Evolutionary conservation across 2,888 invertebrate genomes (phyloP), one percentile per base, ranked within the genome.

Genomic region (Theretra japonica): DNA sequence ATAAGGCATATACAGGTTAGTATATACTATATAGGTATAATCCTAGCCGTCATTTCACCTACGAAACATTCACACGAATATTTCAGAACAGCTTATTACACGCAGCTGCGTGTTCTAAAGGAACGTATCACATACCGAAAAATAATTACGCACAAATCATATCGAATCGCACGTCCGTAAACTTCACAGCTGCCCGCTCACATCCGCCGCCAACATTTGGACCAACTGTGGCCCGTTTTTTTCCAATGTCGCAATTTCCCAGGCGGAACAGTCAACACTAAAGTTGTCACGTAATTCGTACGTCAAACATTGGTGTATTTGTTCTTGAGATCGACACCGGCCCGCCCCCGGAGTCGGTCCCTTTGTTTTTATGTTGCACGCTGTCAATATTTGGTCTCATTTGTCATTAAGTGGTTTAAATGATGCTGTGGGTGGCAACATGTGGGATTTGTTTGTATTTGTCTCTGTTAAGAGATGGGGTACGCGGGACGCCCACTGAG

Each of bases 201-300:
- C 82, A 83, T 86, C 86, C 86, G 85, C 83, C 83, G 79, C 80
- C 80, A 80, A 28, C 82, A 78, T 78, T 77, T 60, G 74, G 74
- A 70, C 77, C 72, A 71, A 74, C n/a, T 72, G 71, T 71, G 70
- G 71, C 72, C 74, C 76, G 68, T 76, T 81, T 86, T 88, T 86
- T 84, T 78, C 75, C 68, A 76, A 75, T 82, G 82, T 82, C 86
- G 84, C 86, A 83, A 86, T 85, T 86, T 86, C 81, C 82, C 82
- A 79, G 86, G 82, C 83, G 83, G 86, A 83, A 88, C 53, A 53
- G 53, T 53, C 53, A 90, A 89, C 88, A 89, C 80, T 84, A 86
- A 88, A 90, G 83, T 89, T 92, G 92, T 92, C 92, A 90, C 88
- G 89, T 94, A 92, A 93, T 93, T 92, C 91, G 90, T 92, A 65